phyloP scores from a whole-genome alignment of 2,888 invertebrate genomes.

The Aphrophora alni region DNA sequence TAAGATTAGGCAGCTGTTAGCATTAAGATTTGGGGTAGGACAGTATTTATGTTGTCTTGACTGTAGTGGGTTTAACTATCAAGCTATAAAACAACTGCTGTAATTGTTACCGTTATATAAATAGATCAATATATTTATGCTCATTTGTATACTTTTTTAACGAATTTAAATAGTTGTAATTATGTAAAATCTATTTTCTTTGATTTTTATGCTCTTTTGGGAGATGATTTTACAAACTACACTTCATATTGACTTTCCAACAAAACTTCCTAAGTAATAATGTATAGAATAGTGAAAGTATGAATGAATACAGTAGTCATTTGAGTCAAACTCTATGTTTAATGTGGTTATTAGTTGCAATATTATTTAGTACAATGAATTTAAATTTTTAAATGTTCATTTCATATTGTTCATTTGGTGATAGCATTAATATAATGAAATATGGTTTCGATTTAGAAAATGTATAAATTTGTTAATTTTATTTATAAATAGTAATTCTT shows the following conservation, averaged over 20 bases:
- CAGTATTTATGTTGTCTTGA: background rate
- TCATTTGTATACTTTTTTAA: background rate
- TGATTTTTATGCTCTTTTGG: background rate
- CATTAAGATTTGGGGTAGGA: background rate
- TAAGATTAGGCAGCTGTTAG: background rate
- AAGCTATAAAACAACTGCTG: background rate
- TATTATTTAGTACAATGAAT: background rate
- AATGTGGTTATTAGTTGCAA: background rate
- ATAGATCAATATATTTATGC: background rate
- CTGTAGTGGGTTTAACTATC: background rate
- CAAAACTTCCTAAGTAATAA: background rate
- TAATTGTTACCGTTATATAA: constrained; percentile 3
- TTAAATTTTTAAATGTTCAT: background rate
- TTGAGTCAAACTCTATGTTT: background rate
- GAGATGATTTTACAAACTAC: background rate
- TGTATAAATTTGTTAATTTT: constrained; percentile 2
- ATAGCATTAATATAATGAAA: background rate
- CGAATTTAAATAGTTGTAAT: background rate
- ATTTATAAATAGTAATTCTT: constrained; percentile 1
- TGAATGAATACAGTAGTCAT: too few species aligned
- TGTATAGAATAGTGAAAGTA: background rate
- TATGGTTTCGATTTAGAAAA: background rate
- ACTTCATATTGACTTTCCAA: background rate
- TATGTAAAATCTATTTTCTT: background rate
- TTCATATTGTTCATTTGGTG: background rate